phyloP scores from a whole-genome alignment of 92 coral and sea anemone species.

The Desmophyllum pertusum region DNA sequence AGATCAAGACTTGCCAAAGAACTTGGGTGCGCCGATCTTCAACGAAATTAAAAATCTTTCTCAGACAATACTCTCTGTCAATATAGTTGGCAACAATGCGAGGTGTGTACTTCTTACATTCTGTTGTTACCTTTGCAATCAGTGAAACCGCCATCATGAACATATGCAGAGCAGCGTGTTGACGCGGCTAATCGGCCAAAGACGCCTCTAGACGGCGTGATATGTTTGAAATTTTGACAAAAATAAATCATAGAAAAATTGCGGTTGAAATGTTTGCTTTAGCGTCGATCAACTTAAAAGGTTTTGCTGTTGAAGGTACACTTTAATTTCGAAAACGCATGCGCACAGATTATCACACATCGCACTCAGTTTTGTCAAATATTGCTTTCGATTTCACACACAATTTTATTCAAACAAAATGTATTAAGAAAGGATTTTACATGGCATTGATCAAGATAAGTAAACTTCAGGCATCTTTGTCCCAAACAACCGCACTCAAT shows the following conservation, averaged over 20 bases:
- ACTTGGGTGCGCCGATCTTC: slow-evolving; percentile 19
- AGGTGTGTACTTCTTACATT: slow-evolving; percentile 40
- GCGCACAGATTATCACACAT: background rate
- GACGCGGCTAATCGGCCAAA: slow-evolving; percentile 38
- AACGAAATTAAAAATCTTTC: slow-evolving; percentile 44
- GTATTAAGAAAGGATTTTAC: slow-evolving; percentile 29
- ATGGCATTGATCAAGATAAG: slow-evolving; percentile 34
- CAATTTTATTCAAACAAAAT: slow-evolving; percentile 27
- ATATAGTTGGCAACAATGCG: slow-evolving; percentile 46
- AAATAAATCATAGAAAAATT: slow-evolving; percentile 1
- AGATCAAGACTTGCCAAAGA: slow-evolving; percentile 19
- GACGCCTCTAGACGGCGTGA: slow-evolving; percentile 23
- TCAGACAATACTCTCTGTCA: slow-evolving; percentile 54
- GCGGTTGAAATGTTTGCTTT: slow-evolving; percentile 47
- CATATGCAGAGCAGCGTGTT: slow-evolving; percentile 48
- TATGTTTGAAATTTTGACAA: slow-evolving; percentile 13
- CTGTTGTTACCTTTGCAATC: slow-evolving; percentile 60
- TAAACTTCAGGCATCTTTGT: slow-evolving; percentile 48
- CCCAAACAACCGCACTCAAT: slow-evolving; percentile 24
- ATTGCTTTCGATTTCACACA: slow-evolving; percentile 10
- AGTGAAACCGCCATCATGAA: slow-evolving; percentile 20
- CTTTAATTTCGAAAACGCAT: slow-evolving; percentile 11
- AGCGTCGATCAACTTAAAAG: slow-evolving; percentile 25
- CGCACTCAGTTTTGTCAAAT: slow-evolving; percentile 4
- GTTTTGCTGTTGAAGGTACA: slow-evolving; percentile 8